These are phyloP conservation scores for Coelopa pilipes DNA, from an alignment of 2,888 invertebrate genomes.

Conservation along the genomic window DNA sequence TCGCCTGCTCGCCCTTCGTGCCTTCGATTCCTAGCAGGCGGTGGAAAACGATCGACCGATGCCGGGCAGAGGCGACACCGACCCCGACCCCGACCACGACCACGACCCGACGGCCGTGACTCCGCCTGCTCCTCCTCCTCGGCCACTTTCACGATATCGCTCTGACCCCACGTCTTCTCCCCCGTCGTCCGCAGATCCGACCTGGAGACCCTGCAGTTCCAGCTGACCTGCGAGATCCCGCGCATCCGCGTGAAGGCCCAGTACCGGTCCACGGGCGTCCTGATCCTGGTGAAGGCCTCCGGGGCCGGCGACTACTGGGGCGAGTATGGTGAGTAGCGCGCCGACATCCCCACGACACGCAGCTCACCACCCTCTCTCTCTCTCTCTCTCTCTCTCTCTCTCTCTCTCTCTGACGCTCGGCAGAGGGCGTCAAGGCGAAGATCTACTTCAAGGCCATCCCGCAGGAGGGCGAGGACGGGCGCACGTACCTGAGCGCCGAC, in stretches of 20 bases:
- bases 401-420: not conserved
- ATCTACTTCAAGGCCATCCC: constrained; percentile 82
- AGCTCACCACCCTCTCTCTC: too few relatives aligned
- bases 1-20: too few relatives aligned
- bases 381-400: too few relatives aligned
- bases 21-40: too few relatives aligned
- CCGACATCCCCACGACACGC: too few relatives aligned
- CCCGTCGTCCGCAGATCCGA: constrained; percentile 75
- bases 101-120: too few relatives aligned
- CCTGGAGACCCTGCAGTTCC: constrained; percentile 82
- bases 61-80: too few relatives aligned
- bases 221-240: constrained; percentile 82
- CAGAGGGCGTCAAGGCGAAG: constrained; percentile 86
- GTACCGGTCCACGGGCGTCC: constrained; percentile 83
- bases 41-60: too few relatives aligned
- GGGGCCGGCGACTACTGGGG: constrained; percentile 92
- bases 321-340: constrained; percentile 76
- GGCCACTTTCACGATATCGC: too few relatives aligned
- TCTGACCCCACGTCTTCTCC: too few relatives aligned
- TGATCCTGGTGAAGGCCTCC: constrained; percentile 83
- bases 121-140: too few relatives aligned
- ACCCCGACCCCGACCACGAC: too few relatives aligned
- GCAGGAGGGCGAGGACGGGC: constrained; percentile 71
- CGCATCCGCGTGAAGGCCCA: constrained; percentile 82
- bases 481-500: constrained; percentile 76